Conservation (phyloP, 1,140 invertebrate genomes). For the Globodera rostochiensis region DNA sequence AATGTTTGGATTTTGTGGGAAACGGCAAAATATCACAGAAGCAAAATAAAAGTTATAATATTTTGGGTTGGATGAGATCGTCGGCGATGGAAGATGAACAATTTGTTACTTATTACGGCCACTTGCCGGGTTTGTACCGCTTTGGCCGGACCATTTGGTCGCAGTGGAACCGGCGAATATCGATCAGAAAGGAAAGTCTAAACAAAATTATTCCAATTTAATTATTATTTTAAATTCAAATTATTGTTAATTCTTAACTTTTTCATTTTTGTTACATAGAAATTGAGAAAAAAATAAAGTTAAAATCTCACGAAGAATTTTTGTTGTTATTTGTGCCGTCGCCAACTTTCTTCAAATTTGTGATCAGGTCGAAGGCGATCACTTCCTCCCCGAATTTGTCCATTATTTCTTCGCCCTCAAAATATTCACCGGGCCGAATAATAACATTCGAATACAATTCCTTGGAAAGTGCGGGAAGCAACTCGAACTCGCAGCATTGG, state of each 20-base stretch:
- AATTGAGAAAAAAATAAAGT: not conserved
- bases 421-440: conserved; percentile 58
- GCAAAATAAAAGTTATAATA: not conserved
- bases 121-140: conserved; percentile 47
- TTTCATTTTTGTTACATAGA: conserved; percentile 4
- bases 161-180: conserved; percentile 41
- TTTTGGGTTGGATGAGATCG: not conserved
- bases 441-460: conserved; percentile 51
- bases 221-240: not conserved
- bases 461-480: conserved; percentile 48
- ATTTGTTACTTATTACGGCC: conserved; percentile 30
- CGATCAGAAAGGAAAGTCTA: conserved; percentile 34
- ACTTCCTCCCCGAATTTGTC: conserved; percentile 55
- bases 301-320: conserved; percentile 20
- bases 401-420: conserved; percentile 61
- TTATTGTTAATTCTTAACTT: conserved; percentile 4
- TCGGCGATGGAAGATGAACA: not conserved
- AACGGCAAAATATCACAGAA: not conserved
- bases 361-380: conserved; percentile 54
- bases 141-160: conserved; percentile 39
- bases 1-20: no score
- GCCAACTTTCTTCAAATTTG: conserved; percentile 46
- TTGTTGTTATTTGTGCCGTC: not conserved
- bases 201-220: conserved; percentile 8
- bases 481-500: conserved; percentile 62